These are phyloP conservation scores for Zygaena filipendulae DNA, from an alignment of 2,888 invertebrate genomes.

Conservation along the genomic window DNA sequence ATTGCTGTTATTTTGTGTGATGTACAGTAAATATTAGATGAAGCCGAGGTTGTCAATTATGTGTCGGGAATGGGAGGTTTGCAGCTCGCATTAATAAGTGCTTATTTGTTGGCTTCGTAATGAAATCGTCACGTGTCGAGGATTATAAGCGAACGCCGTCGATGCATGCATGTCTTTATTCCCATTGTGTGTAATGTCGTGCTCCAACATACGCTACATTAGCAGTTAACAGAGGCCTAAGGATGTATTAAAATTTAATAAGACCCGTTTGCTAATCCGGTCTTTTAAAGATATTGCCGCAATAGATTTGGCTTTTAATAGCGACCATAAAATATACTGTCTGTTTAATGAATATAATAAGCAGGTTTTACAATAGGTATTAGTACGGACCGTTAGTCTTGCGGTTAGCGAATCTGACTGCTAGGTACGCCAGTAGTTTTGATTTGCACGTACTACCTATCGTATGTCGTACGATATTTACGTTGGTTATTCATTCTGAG, in stretches of 20 bases:
- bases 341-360: too few relatives aligned
- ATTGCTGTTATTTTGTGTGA: constrained; percentile 45
- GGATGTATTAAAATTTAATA: constrained; percentile 39
- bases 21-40: constrained; percentile 59
- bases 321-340: too few relatives aligned
- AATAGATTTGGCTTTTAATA: constrained; percentile 43
- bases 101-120: constrained; percentile 54
- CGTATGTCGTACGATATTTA: too few relatives aligned
- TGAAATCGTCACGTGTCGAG: constrained; percentile 55
- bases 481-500: too few relatives aligned
- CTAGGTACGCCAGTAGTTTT: too few relatives aligned
- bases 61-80: constrained; percentile 30
- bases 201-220: constrained; percentile 10
- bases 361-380: too few relatives aligned
- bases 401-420: too few relatives aligned
- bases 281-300: constrained; percentile 39
- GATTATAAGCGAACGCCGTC: constrained; percentile 42
- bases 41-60: constrained; percentile 48
- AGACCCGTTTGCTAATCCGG: constrained; percentile 20
- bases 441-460: too few relatives aligned
- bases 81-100: constrained; percentile 47
- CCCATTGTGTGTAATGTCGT: constrained; percentile 24
- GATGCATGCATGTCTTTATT: constrained; percentile 30
- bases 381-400: too few relatives aligned
- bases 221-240: constrained; percentile 12